Conservation (phyloP, 1,140 invertebrate species). For the Pseudomyrmex pallidus region DNA sequence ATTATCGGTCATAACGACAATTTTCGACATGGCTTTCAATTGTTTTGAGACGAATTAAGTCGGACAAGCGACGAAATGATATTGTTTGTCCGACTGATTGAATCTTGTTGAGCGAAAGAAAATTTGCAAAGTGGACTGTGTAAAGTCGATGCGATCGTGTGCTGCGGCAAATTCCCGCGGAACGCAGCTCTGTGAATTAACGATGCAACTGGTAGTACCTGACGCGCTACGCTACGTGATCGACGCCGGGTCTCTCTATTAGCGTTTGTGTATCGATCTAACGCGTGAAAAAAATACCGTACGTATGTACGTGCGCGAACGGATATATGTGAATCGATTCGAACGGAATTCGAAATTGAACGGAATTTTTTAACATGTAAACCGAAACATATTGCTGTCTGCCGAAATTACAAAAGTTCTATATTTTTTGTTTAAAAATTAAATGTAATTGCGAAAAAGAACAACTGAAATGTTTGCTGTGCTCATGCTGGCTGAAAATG, state of each 20-base stretch:
- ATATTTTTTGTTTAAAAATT: slow-evolving; percentile 9
- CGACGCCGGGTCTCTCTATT: slow-evolving; percentile 14
- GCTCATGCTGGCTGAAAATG: background rate
- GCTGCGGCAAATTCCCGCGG: slow-evolving; percentile 12
- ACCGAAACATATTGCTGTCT: slow-evolving; percentile 25
- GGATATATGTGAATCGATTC: slow-evolving; percentile 12
- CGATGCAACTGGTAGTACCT: slow-evolving; percentile 52
- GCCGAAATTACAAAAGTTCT: slow-evolving; percentile 17
- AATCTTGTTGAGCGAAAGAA: slow-evolving; percentile 10
- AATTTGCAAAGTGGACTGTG: slow-evolving; percentile 41
- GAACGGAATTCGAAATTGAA: slow-evolving; percentile 12
- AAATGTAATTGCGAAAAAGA: background rate
- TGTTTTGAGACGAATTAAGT: slow-evolving; percentile 17
- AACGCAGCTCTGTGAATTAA: slow-evolving; percentile 55
- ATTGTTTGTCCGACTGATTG: slow-evolving; percentile 5
- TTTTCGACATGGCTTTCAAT: slow-evolving; percentile 33
- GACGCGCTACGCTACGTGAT: slow-evolving; percentile 41
- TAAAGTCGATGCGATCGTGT: slow-evolving; percentile 25
- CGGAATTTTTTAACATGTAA: slow-evolving; percentile 36
- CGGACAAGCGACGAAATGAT: background rate
- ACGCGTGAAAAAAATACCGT: slow-evolving; percentile 14
- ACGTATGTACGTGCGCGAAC: background rate
- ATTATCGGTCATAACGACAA: slow-evolving; percentile 33
- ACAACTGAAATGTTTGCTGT: background rate
- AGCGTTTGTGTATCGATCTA: slow-evolving; percentile 49